Evolutionary conservation across 2,113 vertebrate genomes (phyloP), one percentile per base, ranked within the genome.

Genomic region (Labrus mixtus): DNA sequence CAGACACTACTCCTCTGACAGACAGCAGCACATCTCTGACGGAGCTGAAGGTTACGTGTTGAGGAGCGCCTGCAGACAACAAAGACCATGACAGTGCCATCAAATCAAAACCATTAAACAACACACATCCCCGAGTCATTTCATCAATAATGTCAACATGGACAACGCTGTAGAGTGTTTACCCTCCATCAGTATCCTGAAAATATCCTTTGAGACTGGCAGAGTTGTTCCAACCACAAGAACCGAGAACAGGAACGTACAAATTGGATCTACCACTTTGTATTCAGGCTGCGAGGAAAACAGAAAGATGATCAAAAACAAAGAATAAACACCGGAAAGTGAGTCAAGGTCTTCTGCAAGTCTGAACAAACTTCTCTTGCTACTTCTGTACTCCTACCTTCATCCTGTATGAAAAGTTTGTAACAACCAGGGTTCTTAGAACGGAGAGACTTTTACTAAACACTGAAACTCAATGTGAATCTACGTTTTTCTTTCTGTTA

Each of bases 161-260:
- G 16, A 9, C 0, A 0, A 0, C 8, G 11, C 8, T 6, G n/a
- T 19, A 46, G 4, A 8, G 62, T 12, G 2, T 46, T 88, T 92
- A 96, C 97, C 96, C 84, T 98, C 95, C 97, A 99, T 97, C 51
- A 98, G 93, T 33, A 97, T 93, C 0, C 95, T 93, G 75, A 96
- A 86, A 46, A 98, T 94, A 0, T 97, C 97, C 0, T 94, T 95
- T 10, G 96, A 91, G 89, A 97, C 94, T 54, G 94, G 95, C 74
- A 96, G 37, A 0, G 97, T 97, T 0, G 97, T 97, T n/a, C 88
- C 95, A 62, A 98, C 83, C 56, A 98, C 96, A 39, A 98, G 87
- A 0, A 91, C 36, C 0, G 97, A 98, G 92, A 98, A 99, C 58
- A 98, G 84, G 91, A 98, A 97, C 22, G 96, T 98, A 73, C 97